Evolutionary conservation across 2,797 vertebrate genomes (phyloP).

Genomic region (Peromyscus aztecus): DNA sequence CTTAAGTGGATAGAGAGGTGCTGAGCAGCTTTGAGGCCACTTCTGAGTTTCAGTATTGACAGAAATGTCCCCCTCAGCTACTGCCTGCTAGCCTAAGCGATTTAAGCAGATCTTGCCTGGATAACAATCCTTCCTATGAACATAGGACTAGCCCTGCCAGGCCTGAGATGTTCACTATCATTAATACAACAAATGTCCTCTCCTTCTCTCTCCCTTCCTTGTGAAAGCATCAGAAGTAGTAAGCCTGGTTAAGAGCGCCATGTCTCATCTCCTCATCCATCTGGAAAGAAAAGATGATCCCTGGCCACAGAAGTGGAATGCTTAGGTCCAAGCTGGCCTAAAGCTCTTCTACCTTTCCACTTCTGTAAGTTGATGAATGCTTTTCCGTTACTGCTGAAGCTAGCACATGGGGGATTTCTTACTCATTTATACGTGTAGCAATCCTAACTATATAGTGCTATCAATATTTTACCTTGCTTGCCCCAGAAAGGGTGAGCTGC

Average conservation of each 20-base stretch:
- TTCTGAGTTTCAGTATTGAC: not conserved
- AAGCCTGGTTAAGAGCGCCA: not conserved
- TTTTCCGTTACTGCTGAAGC: slow-evolving; percentile 2
- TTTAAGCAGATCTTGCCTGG: not conserved
- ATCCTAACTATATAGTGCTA: not conserved
- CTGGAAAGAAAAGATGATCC: not conserved
- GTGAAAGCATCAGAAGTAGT: not conserved
- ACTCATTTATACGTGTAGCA: not conserved
- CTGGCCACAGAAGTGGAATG: not conserved
- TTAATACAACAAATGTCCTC: not conserved
- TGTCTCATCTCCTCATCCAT: not conserved
- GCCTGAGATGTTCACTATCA: not conserved
- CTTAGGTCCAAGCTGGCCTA: not conserved
- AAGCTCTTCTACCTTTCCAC: not conserved
- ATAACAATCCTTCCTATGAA: not conserved
- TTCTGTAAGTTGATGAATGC: not conserved
- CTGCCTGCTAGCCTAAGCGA: not conserved
- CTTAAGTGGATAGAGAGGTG: not conserved
- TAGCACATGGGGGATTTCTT: not conserved
- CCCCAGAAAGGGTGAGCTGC: not conserved
- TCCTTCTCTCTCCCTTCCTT: not conserved
- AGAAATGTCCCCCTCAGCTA: not conserved
- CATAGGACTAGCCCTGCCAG: not conserved
- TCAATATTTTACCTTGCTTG: slow-evolving; percentile 20
- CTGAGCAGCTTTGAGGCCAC: not conserved